Evolutionary conservation across 2,797 vertebrate genomes (phyloP).

Genomic region (Neosilurus hyrtlii): DNA sequence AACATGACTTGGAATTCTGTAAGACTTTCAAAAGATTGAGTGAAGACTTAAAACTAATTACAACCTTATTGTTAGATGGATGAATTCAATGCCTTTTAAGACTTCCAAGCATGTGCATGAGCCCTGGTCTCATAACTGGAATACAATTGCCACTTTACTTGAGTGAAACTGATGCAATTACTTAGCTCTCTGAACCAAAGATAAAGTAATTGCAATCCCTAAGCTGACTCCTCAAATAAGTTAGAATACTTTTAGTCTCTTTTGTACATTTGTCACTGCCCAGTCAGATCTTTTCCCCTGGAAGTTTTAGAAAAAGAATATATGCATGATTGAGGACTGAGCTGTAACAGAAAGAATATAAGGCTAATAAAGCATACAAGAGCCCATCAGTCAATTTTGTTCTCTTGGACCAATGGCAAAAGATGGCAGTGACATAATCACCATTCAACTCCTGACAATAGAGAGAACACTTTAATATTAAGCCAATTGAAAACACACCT

Average conservation of each 20-base stretch:
- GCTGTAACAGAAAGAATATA: not conserved
- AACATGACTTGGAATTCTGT: too few species aligned
- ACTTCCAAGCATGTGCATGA: too few species aligned
- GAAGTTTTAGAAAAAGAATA: not conserved
- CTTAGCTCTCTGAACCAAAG: slow-evolving; percentile 22
- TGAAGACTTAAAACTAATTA: too few species aligned
- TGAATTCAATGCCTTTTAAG: too few species aligned
- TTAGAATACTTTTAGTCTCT: not conserved
- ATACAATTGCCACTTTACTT: not conserved
- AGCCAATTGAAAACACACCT: not conserved
- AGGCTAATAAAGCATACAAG: not conserved
- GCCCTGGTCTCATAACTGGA: too few species aligned
- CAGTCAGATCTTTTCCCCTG: not conserved
- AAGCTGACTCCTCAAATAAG: not conserved
- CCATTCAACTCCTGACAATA: not conserved
- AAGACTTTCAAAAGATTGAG: too few species aligned
- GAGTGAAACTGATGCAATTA: not conserved
- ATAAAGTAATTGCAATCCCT: not conserved
- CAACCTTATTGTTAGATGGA: too few species aligned
- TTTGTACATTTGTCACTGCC: not conserved
- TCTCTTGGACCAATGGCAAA: not conserved
- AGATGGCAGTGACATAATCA: not conserved
- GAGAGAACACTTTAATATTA: not conserved
- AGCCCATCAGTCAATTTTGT: not conserved
- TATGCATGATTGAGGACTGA: not conserved